phyloP scores from a whole-genome alignment of 2,888 invertebrate species.

The Punctoribates punctum region DNA sequence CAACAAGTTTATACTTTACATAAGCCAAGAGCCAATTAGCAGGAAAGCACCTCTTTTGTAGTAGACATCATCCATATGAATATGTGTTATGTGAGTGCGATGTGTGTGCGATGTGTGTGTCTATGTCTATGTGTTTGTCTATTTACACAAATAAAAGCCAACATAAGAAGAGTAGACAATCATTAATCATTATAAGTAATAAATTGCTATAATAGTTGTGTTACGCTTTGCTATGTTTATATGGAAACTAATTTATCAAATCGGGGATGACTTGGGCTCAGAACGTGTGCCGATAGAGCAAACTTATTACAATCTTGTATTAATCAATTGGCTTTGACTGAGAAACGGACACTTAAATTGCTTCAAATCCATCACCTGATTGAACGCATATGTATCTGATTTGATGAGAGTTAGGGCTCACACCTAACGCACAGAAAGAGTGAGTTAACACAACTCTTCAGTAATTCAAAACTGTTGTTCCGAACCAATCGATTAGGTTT shows the following conservation, averaged over 20 bases:
- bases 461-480: slow-evolving; percentile 12
- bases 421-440: background rate
- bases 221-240: slow-evolving; percentile 20
- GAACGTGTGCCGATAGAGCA: background rate
- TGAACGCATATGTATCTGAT: slow-evolving; percentile 6
- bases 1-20: slow-evolving; percentile 20
- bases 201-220: slow-evolving; percentile 29
- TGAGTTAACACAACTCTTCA: background rate
- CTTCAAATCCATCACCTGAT: background rate
- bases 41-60: slow-evolving; percentile 25
- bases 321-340: slow-evolving; percentile 23
- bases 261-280: background rate
- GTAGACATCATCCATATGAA: background rate
- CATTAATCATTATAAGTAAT: slow-evolving; percentile 35
- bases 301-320: background rate
- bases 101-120: background rate
- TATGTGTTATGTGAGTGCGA: background rate
- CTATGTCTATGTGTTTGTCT: slow-evolving; percentile 9
- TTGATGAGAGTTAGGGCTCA: background rate
- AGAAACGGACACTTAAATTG: slow-evolving; percentile 25
- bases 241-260: slow-evolving; percentile 28
- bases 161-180: background rate
- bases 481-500: slow-evolving; percentile 28
- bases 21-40: slow-evolving; percentile 15
- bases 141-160: slow-evolving; percentile 26